Conservation (phyloP, 2,888 invertebrate species). For the Brassicogethes aeneus region DNA sequence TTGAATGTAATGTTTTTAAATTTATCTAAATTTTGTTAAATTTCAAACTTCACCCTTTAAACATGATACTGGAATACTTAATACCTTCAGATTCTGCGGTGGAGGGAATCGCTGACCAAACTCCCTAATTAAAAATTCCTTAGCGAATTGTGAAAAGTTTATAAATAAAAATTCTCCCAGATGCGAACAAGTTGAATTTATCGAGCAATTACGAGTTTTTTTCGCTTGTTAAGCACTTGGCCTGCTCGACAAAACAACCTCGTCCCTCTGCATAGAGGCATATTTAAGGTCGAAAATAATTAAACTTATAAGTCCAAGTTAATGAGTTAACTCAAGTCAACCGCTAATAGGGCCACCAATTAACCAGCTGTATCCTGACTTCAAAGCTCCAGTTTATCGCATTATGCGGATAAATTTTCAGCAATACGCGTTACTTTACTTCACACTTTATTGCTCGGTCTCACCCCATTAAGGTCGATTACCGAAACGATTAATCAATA, state of each 20-base stretch:
- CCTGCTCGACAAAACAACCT: not conserved
- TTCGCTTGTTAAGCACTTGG: not conserved
- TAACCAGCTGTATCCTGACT: not conserved
- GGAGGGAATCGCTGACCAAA: no score
- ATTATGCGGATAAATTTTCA: not conserved
- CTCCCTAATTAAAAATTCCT: no score
- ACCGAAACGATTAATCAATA: no score
- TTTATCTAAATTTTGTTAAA: no score
- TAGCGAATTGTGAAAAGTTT: no score
- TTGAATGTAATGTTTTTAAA: no score
- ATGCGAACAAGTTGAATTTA: not conserved
- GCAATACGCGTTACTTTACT: no score
- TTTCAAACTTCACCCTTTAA: no score
- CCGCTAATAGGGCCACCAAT: not conserved
- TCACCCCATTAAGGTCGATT: no score
- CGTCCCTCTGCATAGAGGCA: not conserved
- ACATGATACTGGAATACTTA: no score
- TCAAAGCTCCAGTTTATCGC: constrained; percentile 1
- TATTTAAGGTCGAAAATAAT: not conserved
- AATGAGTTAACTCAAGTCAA: not conserved
- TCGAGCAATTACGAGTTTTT: not conserved
- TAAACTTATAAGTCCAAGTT: not conserved
- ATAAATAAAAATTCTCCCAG: not conserved
- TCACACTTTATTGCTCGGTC: no score
- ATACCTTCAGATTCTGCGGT: no score